These are phyloP conservation scores for Acleris holmiana DNA, from an alignment of 2,888 invertebrate genomes.

Conservation along the genomic window DNA sequence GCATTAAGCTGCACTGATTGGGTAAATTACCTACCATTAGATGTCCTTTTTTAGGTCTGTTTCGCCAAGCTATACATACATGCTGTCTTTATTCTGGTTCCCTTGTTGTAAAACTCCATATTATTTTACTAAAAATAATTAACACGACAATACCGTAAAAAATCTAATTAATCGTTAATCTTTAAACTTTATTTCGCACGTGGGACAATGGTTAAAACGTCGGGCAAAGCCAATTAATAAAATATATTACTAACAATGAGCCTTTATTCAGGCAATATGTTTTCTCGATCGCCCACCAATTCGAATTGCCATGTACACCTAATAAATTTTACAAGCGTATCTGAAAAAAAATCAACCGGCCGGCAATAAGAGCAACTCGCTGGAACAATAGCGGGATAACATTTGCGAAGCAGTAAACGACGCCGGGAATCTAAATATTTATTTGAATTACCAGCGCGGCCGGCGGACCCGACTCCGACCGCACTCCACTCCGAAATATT, in stretches of 20 bases:
- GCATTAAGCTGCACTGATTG: no score
- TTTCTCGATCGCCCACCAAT: conserved; percentile 46
- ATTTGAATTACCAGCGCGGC: conserved; percentile 54
- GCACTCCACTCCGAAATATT: conserved; percentile 19
- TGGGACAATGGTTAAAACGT: conserved; percentile 11
- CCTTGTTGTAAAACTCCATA: background rate
- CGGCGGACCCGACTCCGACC: conserved; percentile 40
- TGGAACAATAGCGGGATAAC: conserved; percentile 61
- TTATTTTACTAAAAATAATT: background rate
- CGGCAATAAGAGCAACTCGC: conserved; percentile 52
- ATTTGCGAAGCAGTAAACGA: conserved; percentile 57
- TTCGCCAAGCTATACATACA: no score
- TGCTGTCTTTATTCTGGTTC: no score
- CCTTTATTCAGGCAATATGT: conserved; percentile 39
- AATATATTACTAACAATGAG: conserved; percentile 35
- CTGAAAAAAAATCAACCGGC: conserved; percentile 46
- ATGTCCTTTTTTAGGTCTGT: no score
- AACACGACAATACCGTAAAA: background rate
- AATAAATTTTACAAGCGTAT: conserved; percentile 59
- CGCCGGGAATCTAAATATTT: conserved; percentile 63
- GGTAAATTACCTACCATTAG: no score
- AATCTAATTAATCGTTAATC: conserved; percentile 13
- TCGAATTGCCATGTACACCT: conserved; percentile 51
- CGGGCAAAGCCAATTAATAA: conserved; percentile 31
- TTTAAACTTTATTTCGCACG: background rate